phyloP scores from a whole-genome alignment of 2,797 vertebrate species.

The Anableps anableps region DNA sequence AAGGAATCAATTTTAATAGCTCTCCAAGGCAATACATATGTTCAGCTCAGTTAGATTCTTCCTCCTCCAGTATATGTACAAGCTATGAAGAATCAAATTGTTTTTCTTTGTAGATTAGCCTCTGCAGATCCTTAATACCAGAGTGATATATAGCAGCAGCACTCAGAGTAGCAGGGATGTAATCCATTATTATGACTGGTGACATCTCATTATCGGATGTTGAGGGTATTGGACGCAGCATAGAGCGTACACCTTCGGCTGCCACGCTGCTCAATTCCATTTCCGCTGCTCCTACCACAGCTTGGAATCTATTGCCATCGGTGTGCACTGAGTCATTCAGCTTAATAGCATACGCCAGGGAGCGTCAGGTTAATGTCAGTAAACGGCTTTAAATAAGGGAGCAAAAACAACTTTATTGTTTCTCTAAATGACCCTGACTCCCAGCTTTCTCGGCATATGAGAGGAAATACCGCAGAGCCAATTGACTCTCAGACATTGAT shows the following conservation, averaged over 20 bases:
- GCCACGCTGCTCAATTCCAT: constrained; percentile 40
- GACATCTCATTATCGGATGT: constrained; percentile 69
- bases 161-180: constrained; percentile 33
- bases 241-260: constrained; percentile 44
- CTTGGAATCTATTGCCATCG: constrained; percentile 38
- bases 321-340: constrained; percentile 43
- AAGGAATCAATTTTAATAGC: constrained; percentile 35
- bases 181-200: constrained; percentile 55
- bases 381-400: constrained; percentile 62
- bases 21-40: constrained; percentile 23
- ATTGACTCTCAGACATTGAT: constrained; percentile 40
- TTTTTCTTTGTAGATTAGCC: constrained; percentile 51
- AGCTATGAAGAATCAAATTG: constrained; percentile 19
- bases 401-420: constrained; percentile 59
- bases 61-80: not conserved
- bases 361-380: constrained; percentile 48
- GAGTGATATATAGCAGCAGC: constrained; percentile 48
- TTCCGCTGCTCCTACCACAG: constrained; percentile 16
- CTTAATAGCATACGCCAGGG: constrained; percentile 51
- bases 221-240: constrained; percentile 53
- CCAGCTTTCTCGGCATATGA: constrained; percentile 13
- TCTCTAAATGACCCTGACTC: constrained; percentile 45
- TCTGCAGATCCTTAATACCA: constrained; percentile 34
- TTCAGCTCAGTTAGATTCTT: constrained; percentile 21
- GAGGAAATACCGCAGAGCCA: constrained; percentile 18